Evolutionary conservation across 1,140 invertebrate genomes (phyloP).

Genomic region (Apis florea): DNA sequence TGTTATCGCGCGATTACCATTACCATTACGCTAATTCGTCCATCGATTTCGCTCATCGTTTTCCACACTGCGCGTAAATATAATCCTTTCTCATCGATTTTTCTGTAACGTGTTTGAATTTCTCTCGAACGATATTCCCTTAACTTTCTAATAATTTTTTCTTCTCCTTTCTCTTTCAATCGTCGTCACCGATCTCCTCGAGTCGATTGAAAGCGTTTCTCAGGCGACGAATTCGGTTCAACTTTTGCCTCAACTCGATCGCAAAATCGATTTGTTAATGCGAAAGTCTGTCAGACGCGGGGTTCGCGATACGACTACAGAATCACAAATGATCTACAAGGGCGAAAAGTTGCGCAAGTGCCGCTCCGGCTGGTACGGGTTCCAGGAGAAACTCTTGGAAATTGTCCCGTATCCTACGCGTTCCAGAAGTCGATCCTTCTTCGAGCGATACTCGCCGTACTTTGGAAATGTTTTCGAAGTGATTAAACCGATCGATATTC

Average conservation of each 20-base stretch:
- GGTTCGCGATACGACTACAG: neutral
- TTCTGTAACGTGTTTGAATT: neutral
- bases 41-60: conserved; percentile 25
- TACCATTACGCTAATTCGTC: conserved; percentile 18
- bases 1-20: conserved; percentile 29
- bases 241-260: neutral
- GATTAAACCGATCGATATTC: conserved; percentile 28
- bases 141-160: too few species aligned
- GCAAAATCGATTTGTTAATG: conserved; percentile 5
- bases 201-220: neutral
- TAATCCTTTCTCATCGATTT: conserved; percentile 1
- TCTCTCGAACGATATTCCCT: too few species aligned
- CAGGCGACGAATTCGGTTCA: neutral
- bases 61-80: neutral
- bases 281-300: neutral
- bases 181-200: neutral
- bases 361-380: neutral
- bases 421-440: conserved; percentile 24
- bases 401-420: conserved; percentile 25
- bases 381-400: conserved; percentile 23
- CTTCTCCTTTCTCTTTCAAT: too few species aligned
- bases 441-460: conserved; percentile 8
- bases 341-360: conserved; percentile 32
- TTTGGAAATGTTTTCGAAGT: conserved; percentile 20
- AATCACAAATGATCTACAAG: conserved; percentile 30